Percentiles rank a stretch among this genome's conserved stretches.
These are phyloP conservation scores for Aphodius sticticus DNA, from an alignment of 2,888 invertebrate genomes.

Conservation along the genomic window DNA sequence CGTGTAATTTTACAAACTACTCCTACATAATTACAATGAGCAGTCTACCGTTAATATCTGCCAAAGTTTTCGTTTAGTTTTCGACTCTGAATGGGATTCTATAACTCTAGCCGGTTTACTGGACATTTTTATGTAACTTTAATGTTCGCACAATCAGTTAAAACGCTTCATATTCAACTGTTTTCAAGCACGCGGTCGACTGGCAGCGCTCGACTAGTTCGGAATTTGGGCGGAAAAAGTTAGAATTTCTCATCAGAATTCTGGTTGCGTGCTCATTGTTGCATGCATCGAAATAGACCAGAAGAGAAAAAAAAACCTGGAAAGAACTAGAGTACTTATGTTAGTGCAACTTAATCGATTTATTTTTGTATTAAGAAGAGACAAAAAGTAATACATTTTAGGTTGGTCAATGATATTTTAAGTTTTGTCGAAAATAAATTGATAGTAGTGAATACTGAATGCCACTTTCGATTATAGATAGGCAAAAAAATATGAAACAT, in stretches of 20 bases:
- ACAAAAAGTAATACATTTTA: not conserved
- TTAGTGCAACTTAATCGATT: not conserved
- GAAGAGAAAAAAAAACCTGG: not conserved
- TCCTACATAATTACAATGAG: not conserved
- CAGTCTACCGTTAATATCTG: not conserved
- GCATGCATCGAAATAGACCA: not conserved
- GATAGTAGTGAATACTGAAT: not conserved
- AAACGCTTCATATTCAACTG: not conserved
- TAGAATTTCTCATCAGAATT: slow-evolving; percentile 4
- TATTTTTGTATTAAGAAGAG: not conserved
- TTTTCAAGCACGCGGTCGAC: not conserved
- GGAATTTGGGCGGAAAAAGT: not conserved
- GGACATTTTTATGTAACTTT: slow-evolving; percentile 19
- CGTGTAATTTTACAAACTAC: too few relatives aligned
- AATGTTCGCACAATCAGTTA: slow-evolving; percentile 9
- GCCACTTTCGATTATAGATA: too few relatives aligned
- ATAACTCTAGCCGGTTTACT: not conserved
- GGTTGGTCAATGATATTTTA: not conserved
- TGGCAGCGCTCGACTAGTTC: too few relatives aligned
- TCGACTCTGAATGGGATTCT: not conserved
- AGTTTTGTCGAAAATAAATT: not conserved
- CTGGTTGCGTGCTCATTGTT: not conserved
- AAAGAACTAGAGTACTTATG: not conserved
- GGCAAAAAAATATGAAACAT: too few relatives aligned
- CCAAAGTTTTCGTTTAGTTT: not conserved